A percentile compares a stretch with the other conserved stretches of the same genome.
Conservation (phyloP, 2,113 vertebrate species). For the Peromyscus maniculatus region DNA sequence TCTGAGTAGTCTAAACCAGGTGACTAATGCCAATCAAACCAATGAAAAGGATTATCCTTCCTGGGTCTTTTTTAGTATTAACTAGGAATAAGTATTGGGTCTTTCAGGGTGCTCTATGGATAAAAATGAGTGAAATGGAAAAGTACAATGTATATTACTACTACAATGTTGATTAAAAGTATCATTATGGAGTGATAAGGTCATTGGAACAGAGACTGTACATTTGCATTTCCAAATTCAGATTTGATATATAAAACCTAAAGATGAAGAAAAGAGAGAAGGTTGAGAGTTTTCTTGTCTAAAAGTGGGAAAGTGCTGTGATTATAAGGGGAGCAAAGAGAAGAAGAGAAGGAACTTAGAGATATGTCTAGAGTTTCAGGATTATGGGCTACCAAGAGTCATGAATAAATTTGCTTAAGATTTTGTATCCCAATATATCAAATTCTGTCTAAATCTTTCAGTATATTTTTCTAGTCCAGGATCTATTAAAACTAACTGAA, state of each 20-base stretch:
- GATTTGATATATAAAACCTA: background rate
- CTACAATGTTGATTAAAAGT: background rate
- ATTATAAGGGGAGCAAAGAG: background rate
- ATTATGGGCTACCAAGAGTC: background rate
- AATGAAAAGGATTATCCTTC: background rate
- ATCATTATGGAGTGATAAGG: background rate
- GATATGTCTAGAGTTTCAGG: background rate
- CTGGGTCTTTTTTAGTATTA: background rate
- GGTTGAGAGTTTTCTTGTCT: background rate
- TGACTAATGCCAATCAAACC: background rate
- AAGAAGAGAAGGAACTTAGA: fast-evolving
- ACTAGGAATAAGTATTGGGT: background rate
- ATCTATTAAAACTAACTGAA: background rate
- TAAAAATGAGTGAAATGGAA: background rate
- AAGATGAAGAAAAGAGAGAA: background rate
- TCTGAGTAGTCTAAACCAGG: background rate
- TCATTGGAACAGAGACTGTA: background rate
- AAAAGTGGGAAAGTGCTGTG: background rate
- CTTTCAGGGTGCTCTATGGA: background rate
- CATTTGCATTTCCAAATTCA: background rate
- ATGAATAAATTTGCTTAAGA: background rate
- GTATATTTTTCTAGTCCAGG: background rate
- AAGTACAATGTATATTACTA: background rate
- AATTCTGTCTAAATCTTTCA: background rate
- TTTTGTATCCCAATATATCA: background rate